Evolutionary conservation across 2,797 vertebrate species (phyloP).

Genomic region (Cyclura pinguis): DNA sequence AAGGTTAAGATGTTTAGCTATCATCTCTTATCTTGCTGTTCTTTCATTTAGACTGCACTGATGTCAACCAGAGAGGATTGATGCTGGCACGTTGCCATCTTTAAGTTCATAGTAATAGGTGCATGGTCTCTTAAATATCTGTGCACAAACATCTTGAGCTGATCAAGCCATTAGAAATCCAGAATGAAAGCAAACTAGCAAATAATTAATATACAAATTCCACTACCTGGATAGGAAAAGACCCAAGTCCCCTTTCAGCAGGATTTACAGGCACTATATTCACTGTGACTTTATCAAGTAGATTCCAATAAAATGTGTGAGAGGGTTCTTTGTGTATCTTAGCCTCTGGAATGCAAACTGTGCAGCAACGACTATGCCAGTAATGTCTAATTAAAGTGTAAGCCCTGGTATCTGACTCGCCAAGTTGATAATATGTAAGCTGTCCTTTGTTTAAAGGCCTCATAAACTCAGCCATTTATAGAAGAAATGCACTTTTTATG

Average conservation of each 20-base stretch:
- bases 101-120: background rate
- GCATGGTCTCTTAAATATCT: background rate
- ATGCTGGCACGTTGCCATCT: background rate
- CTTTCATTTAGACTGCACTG: background rate
- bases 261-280: conserved; percentile 45
- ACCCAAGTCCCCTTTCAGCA: background rate
- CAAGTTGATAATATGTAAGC: conserved; percentile 65
- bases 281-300: conserved; percentile 28
- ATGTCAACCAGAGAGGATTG: background rate
- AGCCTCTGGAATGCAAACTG: conserved; percentile 60
- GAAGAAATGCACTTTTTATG: conserved; percentile 64
- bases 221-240: background rate
- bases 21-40: background rate
- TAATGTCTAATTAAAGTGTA: conserved; percentile 58
- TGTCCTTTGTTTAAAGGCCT: conserved; percentile 64
- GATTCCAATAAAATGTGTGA: conserved; percentile 52
- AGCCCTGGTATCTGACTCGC: conserved; percentile 47
- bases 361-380: conserved; percentile 44
- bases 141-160: background rate
- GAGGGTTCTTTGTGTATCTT: conserved; percentile 51
- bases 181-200: conserved; percentile 17
- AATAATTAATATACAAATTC: conserved; percentile 20
- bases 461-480: conserved; percentile 72
- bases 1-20: background rate
- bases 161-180: background rate